Conservation (phyloP, 2,797 vertebrate genomes). For the Borostomias antarcticus region DNA sequence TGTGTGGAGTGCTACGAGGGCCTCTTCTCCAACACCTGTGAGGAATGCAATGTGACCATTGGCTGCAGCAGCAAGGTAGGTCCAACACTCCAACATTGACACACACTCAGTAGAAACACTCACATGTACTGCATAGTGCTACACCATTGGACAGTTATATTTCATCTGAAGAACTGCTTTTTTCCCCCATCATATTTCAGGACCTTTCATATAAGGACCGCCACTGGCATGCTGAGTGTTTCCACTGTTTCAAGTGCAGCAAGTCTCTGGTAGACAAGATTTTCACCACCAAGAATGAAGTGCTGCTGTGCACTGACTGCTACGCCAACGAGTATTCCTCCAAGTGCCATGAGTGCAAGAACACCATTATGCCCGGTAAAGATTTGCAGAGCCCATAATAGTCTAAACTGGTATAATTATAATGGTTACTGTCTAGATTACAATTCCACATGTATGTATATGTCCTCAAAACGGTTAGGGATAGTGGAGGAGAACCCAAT, state of each 20-base stretch:
- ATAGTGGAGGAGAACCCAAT: no score
- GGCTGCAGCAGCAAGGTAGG: conserved; percentile 91
- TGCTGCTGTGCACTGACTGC: conserved; percentile 89
- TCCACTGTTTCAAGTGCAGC: conserved; percentile 87
- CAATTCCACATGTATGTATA: no score
- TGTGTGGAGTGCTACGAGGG: conserved; percentile 91
- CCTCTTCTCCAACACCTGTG: conserved; percentile 87
- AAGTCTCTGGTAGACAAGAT: conserved; percentile 86
- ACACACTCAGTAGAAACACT: no score
- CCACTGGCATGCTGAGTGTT: conserved; percentile 94
- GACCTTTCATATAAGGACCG: conserved; percentile 92
- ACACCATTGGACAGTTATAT: no score
- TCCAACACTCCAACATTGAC: no score
- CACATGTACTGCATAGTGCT: no score
- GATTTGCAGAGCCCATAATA: no score
- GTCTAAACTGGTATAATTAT: no score
- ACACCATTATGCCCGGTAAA: conserved; percentile 94
- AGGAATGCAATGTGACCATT: conserved; percentile 87
- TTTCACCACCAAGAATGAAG: conserved; percentile 87
- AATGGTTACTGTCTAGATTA: no score
- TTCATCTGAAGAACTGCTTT: no score
- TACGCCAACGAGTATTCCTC: conserved; percentile 91
- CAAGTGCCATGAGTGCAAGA: conserved; percentile 89
- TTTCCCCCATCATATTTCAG: no score
- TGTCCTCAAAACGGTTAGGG: no score